Conservation (phyloP, 2,797 vertebrate species). For the Propithecus deckenii region DNA sequence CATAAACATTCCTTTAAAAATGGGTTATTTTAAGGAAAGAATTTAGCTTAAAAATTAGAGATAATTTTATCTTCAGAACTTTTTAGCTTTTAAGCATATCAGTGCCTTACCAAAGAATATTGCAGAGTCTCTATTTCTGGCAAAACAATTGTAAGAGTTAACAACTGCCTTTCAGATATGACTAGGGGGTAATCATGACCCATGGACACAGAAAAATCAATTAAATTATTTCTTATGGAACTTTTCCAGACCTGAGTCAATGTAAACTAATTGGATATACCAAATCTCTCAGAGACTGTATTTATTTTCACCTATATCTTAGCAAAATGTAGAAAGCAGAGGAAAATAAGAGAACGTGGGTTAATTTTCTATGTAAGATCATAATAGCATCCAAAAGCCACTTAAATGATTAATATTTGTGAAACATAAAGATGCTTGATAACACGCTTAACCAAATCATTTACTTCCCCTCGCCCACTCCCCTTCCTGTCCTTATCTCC, state of each 20-base stretch:
- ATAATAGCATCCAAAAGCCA: neutral
- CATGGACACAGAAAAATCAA: neutral
- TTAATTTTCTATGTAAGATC: slow-evolving; percentile 1
- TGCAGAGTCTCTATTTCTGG: neutral
- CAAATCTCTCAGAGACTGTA: neutral
- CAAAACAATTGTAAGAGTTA: slow-evolving; percentile 6
- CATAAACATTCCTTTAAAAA: neutral
- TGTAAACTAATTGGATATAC: neutral
- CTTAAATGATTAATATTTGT: neutral
- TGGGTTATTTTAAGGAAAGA: neutral
- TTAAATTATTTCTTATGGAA: neutral
- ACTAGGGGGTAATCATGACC: neutral
- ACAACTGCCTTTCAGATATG: neutral
- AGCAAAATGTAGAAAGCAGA: neutral
- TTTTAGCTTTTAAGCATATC: neutral
- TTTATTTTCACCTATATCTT: neutral
- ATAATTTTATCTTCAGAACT: neutral
- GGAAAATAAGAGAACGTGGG: neutral
- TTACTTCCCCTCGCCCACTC: neutral
- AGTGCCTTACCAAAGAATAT: neutral
- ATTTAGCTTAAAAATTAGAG: slow-evolving; percentile 22
- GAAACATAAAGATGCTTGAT: neutral
- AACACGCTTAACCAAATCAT: neutral
- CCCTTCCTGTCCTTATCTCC: neutral
- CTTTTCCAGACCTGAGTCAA: neutral